A percentile compares a stretch with the other conserved stretches of the same genome.
These are phyloP conservation scores for Sorex araneus DNA, from an alignment of 2,113 vertebrate species.

Conservation along the genomic window DNA sequence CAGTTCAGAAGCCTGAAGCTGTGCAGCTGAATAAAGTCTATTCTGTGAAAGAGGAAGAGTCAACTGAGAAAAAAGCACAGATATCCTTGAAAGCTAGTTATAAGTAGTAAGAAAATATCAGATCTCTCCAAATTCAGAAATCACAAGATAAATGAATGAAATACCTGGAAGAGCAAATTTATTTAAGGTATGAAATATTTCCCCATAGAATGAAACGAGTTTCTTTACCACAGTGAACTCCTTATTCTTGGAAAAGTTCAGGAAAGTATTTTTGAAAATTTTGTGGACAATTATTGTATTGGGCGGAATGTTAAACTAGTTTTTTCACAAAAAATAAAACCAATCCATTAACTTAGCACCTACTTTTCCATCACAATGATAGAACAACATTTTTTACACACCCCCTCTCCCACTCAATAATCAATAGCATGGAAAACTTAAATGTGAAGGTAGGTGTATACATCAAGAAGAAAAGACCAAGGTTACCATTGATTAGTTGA, in stretches of 20 bases:
- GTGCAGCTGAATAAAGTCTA: background rate
- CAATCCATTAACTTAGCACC: background rate
- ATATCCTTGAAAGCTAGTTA: background rate
- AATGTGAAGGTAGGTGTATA: background rate
- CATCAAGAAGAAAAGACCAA: background rate
- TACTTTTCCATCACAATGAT: background rate
- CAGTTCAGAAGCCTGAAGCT: fast-evolving
- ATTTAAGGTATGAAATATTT: background rate
- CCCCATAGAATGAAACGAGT: background rate
- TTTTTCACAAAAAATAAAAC: background rate
- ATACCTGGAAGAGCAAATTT: background rate
- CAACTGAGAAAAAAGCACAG: background rate
- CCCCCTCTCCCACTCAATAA: background rate
- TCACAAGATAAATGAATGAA: background rate
- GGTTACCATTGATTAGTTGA: background rate
- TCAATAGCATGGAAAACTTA: background rate
- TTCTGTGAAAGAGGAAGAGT: background rate
- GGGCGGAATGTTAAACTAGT: background rate
- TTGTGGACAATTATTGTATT: background rate
- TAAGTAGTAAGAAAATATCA: background rate
- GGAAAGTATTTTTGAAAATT: background rate
- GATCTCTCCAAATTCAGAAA: background rate
- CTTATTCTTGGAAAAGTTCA: background rate
- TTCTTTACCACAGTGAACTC: background rate
- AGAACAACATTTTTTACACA: background rate